A percentile compares a stretch with the other conserved stretches of the same genome.
Conservation (phyloP, 2,888 invertebrate species). For the Pycnomerus fuliginosus region DNA sequence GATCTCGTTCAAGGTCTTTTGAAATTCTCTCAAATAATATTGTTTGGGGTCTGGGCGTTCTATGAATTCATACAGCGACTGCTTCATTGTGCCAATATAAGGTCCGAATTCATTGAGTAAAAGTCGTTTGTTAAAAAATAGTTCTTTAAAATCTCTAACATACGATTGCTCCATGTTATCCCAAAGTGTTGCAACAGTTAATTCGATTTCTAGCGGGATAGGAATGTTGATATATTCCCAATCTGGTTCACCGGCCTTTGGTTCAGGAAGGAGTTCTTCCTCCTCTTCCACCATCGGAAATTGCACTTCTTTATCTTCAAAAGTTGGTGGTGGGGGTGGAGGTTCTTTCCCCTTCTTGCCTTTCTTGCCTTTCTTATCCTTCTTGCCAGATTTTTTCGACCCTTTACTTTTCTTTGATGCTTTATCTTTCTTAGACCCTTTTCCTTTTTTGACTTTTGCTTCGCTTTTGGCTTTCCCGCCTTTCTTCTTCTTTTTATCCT, state of each 20-base stretch:
- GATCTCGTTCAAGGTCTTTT: conserved; percentile 61
- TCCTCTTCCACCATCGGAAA: conserved; percentile 38
- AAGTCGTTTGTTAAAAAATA: conserved; percentile 60
- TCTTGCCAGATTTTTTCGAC: conserved; percentile 1
- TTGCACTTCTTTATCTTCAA: conserved; percentile 44
- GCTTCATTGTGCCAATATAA: conserved; percentile 57
- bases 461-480: conserved; percentile 14
- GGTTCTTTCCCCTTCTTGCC: conserved; percentile 24
- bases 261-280: conserved; percentile 25
- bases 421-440: conserved; percentile 18
- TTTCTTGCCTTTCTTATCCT: conserved; percentile 22
- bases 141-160: conserved; percentile 57
- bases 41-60: conserved; percentile 61
- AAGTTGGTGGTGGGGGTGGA: conserved; percentile 4
- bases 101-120: conserved; percentile 59
- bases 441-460: conserved; percentile 19
- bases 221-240: conserved; percentile 50
- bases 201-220: conserved; percentile 38
- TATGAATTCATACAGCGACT: conserved; percentile 59
- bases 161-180: conserved; percentile 52
- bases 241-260: conserved; percentile 42
- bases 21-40: conserved; percentile 58
- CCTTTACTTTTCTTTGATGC: conserved; percentile 14
- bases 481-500: conserved; percentile 19
- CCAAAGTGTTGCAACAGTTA: conserved; percentile 52